Evolutionary conservation across 2,113 vertebrate species (phyloP), one percentile per base, ranked within the genome.

Genomic region (Cottus gobio): DNA sequence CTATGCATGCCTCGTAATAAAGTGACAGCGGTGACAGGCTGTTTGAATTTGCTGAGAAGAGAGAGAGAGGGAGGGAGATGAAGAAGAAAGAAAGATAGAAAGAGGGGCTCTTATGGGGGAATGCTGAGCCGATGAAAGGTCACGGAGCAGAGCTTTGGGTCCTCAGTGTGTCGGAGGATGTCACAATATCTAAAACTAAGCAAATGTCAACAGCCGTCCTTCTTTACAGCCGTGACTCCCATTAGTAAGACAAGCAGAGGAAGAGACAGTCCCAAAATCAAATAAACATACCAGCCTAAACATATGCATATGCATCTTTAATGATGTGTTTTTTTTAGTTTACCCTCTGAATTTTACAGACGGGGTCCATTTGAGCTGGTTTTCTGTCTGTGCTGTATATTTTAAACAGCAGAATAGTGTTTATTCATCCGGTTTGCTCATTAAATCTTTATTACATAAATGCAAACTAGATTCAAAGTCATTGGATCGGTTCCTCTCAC

Each of bases 91-190:
- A 78, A 54, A 77, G 75, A 36, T 76, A 78, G 57, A 48, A 84
- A 77, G 80, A 78, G 57, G 80, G 75, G 39, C 78, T 90, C 74
- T 75, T 67, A 77, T 73, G 79, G 85, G 85, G 80, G 89, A 88
- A 82, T 82, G 89, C 88, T 88, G 85, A 92, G 89, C 90, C 72
- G 79, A 89, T 87, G 79, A 94, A 93, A 92, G 91, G 91, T 93
- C 92, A 91, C 48, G 18, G 70, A 22, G 26, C 71, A 62, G 74
- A 85, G 84, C 68, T 46, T 37, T 46, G 66, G 82, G 85, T 87
- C 86, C 87, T 78, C 85, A 65, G 82, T 85, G 77, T 73, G 79
- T 89, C 90, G 92, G 88, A 91, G 89, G 90, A 73, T 93, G 92
- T 92, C 93, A 93, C 70, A 85, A 82, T 67, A 61, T 84, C 83